These are phyloP conservation scores for Clivina fossor DNA, from an alignment of 2,888 invertebrate genomes.

Conservation along the genomic window DNA sequence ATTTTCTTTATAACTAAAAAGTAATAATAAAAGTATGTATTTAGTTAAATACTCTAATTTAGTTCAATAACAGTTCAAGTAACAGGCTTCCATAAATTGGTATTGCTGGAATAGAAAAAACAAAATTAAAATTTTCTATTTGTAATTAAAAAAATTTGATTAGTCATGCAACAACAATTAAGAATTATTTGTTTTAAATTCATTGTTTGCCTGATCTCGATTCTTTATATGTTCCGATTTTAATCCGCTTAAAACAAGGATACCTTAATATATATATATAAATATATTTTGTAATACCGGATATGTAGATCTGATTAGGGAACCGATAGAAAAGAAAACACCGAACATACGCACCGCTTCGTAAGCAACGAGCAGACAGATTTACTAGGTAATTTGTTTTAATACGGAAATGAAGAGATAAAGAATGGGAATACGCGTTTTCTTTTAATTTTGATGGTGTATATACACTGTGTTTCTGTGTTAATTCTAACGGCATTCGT, in stretches of 20 bases:
- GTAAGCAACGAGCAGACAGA: slow-evolving; percentile 30
- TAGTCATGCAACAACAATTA: slow-evolving; percentile 28
- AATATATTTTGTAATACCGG: slow-evolving; percentile 32
- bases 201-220: slow-evolving; percentile 30
- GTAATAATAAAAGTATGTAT: no score
- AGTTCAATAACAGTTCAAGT: no score
- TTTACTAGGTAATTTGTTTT: slow-evolving; percentile 32
- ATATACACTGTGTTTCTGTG: background rate
- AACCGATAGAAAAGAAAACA: slow-evolving; percentile 13
- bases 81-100: no score
- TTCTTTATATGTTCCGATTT: slow-evolving; percentile 29
- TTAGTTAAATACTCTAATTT: no score
- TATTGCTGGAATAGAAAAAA: no score
- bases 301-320: slow-evolving; percentile 31
- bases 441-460: background rate
- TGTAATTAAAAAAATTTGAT: slow-evolving; percentile 15
- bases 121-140: no score
- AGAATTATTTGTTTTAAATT: slow-evolving; percentile 14
- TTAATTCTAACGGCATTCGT: slow-evolving; percentile 2
- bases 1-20: no score
- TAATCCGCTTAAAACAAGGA: slow-evolving; percentile 32
- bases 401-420: slow-evolving; percentile 31
- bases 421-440: slow-evolving; percentile 2
- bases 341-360: slow-evolving; percentile 21
- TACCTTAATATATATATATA: no score